Evolutionary conservation across 2,888 invertebrate species (phyloP), one percentile per base, ranked within the genome.

Genomic region (Amiota communis): DNA sequence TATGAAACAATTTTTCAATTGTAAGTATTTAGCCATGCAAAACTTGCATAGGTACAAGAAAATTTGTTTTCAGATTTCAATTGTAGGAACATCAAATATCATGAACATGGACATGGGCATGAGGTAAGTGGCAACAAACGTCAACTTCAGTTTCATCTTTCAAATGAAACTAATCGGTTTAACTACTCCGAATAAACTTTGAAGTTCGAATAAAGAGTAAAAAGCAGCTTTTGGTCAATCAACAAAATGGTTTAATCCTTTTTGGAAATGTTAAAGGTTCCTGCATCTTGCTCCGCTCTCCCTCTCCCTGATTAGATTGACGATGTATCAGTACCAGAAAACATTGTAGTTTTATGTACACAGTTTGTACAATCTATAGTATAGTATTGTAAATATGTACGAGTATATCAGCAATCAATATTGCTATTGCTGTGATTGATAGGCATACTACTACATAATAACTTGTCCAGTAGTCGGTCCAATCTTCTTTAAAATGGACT

Each of bases 201-300:
- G 17, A 61, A 61, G 61, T 61, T 63, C n/a, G n/a, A 1, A 13
- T 8, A 63, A 51, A 13, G 53, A 4, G 13, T 46, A 48, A 48
- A 48, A 48, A 65, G 47, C 65, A 65, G 48, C 47, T 47, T 65
- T 65, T 65, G 65, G 65, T 65, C 65, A 65, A 65, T 65, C 65
- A 65, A 65, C 65, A 65, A 65, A 65, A 65, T 65, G 65, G 48
- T 65, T 48, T 65, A 49, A 65, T 65, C 48, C 65, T 65, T 59
- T 48, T 49, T 36, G 36, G 17, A 65, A 65, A 65, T 65, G 65
- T 65, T 65, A 47, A 65, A 48, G 48, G 48, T n/a, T n/a, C n/a
- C n/a, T 23, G 23, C 23, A n/a, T n/a, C n/a, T n/a, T 36, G 48
- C 48, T 65, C 17, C 12, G n/a, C 10, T 12, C 20, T 20, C 23